Base-by-base conservation (phyloP, 2,113 vertebrate species). In the Leptobrachium leishanense region DNA sequence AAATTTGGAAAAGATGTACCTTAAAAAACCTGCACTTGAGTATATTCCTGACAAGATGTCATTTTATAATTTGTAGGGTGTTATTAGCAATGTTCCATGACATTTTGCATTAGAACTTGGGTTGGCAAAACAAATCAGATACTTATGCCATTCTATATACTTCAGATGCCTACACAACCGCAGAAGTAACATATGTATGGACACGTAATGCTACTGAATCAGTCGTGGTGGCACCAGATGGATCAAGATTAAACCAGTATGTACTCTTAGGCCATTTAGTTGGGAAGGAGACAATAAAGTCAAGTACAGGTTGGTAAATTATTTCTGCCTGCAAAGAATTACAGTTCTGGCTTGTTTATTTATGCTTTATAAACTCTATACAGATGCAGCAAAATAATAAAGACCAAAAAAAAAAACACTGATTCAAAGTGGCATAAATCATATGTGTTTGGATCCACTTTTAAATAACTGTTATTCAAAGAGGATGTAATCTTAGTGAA, bases 161-260 rank as follows among this genome's bases (percentile, higher is more conserved):
- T 50, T 20, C 84, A 98, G 98, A 99, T 90, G 98, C 98, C 9
- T 99, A 99, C 81, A 99, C 98, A 67, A 94, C 94, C 68, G 94
- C 96, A 67, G 98, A 99, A 85, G 98, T 99, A 83, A 99, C 95
- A 13, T 99, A 99, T 53, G 93, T 94, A 73, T 99, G 98, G 97
- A 99, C 96, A 70, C 92, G 88, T 0, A 98, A 98, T 78, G 96
- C 98, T 41, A 95, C 94, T 74, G 91, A 95, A 82, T 98, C 98
- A 3, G 98, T 99, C 73, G 96, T 97, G 78, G 98, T 99, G 75
- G 97, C 96, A 83, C 94, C 91, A 75, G 97, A 99, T 87, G 97
- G 96, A 71, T 99, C 98, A 9, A 93, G 97, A 41, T 84, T 99
- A 68, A 99, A 99, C 89, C 98, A 99, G 44, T 99, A 99, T 57